Conservation (phyloP, 2,888 invertebrate species). For the Flexamia atlantica region DNA sequence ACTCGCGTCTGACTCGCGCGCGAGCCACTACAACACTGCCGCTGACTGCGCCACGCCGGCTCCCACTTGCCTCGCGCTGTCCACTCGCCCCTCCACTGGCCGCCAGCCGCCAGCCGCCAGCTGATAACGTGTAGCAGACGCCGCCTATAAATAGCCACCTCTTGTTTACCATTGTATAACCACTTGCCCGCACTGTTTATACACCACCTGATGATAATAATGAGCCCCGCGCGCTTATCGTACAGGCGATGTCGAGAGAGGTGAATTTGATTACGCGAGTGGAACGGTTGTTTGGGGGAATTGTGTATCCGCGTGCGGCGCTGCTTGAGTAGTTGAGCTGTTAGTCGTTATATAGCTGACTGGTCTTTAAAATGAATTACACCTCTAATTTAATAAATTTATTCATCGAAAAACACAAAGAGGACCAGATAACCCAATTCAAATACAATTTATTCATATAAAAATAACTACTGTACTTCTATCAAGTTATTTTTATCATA, state of each 20-base stretch:
- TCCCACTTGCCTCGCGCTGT: not conserved
- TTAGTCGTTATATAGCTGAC: too few species aligned
- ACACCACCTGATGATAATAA: not conserved
- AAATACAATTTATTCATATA: too few species aligned
- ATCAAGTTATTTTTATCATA: too few species aligned
- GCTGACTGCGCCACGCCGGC: not conserved
- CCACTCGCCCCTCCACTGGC: not conserved
- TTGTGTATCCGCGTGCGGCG: too few species aligned
- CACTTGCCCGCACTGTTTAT: conserved; percentile 13
- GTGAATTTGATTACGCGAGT: too few species aligned
- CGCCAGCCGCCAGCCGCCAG: not conserved
- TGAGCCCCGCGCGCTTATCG: not conserved
- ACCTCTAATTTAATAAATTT: too few species aligned
- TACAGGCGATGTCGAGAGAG: not conserved
- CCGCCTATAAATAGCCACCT: conserved; percentile 8
- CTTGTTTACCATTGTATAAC: conserved; percentile 34
- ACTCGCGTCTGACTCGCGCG: conserved; percentile 35
- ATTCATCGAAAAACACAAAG: too few species aligned
- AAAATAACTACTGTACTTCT: too few species aligned
- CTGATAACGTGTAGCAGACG: not conserved
- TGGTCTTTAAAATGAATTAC: too few species aligned
- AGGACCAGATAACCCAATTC: too few species aligned
- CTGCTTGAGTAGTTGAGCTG: too few species aligned
- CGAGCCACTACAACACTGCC: conserved; percentile 36
- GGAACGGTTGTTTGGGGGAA: too few species aligned